Percentiles rank a stretch among this genome's conserved stretches.
These are phyloP conservation scores for Formicarius rufipectus DNA, from an alignment of 2,113 vertebrate genomes.

Conservation along the genomic window DNA sequence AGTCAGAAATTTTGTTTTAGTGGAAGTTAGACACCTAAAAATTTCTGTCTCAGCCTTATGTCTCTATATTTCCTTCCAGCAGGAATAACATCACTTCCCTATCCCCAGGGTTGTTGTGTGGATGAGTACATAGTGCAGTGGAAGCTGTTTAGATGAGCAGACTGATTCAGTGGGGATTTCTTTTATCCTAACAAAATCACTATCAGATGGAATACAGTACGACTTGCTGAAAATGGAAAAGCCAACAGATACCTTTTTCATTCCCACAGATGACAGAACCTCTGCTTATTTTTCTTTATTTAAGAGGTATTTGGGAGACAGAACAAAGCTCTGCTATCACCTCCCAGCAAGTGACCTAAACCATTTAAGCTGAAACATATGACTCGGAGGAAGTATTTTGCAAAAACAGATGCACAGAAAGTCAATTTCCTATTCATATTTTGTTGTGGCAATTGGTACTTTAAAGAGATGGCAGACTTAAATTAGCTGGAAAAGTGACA, in stretches of 20 bases:
- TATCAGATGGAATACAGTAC: background rate
- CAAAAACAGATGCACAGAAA: conserved; percentile 69
- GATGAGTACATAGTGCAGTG: background rate
- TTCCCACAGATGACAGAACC: background rate
- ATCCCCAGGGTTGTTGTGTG: background rate
- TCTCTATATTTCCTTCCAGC: background rate
- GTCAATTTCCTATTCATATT: conserved; percentile 69
- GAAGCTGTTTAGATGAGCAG: background rate
- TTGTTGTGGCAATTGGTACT: conserved; percentile 65
- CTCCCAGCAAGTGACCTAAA: conserved; percentile 53
- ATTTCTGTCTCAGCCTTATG: background rate
- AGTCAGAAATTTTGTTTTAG: background rate
- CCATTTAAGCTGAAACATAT: conserved; percentile 59
- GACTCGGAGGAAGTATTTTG: conserved; percentile 64
- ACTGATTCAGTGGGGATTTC: background rate
- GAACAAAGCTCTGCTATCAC: background rate
- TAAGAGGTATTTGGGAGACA: background rate
- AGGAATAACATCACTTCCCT: background rate
- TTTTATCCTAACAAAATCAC: background rate
- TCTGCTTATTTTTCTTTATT: background rate
- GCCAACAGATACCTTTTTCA: background rate
- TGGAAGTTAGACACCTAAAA: background rate
- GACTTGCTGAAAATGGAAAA: background rate
- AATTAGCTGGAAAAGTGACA: conserved; percentile 69
- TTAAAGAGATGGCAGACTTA: conserved; percentile 65